Evolutionary conservation across 2,797 vertebrate species (phyloP).

Genomic region (Acropternis orthonyx): DNA sequence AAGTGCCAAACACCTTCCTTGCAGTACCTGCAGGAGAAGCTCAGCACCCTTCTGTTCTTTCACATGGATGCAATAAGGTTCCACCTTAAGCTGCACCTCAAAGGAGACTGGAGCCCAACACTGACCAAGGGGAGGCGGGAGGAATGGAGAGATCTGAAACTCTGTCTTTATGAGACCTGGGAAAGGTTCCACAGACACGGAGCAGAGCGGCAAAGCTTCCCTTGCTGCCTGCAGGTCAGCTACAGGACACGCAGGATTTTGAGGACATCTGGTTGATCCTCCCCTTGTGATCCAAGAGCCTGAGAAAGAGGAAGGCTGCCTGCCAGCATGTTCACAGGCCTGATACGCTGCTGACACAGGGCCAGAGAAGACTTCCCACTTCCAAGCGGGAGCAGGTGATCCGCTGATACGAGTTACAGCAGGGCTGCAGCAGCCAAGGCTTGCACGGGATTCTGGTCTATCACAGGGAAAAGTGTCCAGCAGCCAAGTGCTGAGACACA

Average conservation of each 20-base stretch:
- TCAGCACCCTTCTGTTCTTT: neutral
- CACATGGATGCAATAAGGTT: neutral
- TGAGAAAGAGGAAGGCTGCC: neutral
- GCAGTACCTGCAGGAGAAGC: neutral
- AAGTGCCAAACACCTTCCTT: neutral
- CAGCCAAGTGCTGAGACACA: neutral
- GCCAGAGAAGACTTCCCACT: neutral
- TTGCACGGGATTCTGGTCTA: fast-evolving
- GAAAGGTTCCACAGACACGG: fast-evolving
- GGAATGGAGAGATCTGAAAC: neutral
- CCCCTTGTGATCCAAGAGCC: neutral
- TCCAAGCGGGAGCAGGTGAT: constrained; percentile 7
- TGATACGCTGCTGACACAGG: neutral
- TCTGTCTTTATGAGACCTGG: neutral
- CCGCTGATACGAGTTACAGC: neutral
- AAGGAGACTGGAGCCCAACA: neutral
- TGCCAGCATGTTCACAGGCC: neutral
- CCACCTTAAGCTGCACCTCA: neutral
- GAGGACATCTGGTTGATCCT: neutral
- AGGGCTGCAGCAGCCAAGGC: neutral
- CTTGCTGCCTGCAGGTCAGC: neutral
- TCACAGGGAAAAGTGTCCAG: fast-evolving
- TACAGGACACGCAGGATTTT: neutral
- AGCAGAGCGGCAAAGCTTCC: neutral
- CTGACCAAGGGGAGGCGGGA: neutral